phyloP scores from a whole-genome alignment of 2,113 vertebrate genomes.

The Fulmarus glacialis region DNA sequence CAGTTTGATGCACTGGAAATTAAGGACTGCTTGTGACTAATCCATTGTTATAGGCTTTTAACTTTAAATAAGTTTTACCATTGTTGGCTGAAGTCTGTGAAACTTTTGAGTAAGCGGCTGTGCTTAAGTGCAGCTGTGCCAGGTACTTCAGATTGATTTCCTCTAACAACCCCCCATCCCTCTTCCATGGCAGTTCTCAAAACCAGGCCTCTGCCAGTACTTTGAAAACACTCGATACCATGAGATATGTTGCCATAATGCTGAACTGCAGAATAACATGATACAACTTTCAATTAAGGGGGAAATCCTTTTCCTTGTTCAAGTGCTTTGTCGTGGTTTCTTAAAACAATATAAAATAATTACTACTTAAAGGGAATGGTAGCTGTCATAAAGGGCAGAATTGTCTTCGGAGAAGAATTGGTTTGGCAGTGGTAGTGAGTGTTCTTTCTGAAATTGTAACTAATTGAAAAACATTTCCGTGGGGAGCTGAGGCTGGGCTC shows the following conservation, averaged over 20 bases:
- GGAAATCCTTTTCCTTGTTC: conserved; percentile 47
- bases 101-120: background rate
- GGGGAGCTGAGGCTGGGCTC: background rate
- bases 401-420: conserved; percentile 3
- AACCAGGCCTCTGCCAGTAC: background rate
- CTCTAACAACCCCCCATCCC: background rate
- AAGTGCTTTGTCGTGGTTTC: background rate
- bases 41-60: background rate
- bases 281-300: background rate
- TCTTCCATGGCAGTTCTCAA: background rate
- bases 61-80: background rate
- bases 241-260: background rate
- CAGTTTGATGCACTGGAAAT: background rate
- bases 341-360: conserved; percentile 20
- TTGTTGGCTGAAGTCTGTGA: background rate
- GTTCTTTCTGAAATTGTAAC: background rate
- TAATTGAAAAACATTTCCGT: conserved; percentile 21
- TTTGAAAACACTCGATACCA: background rate
- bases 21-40: background rate
- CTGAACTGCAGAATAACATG: background rate
- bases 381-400: background rate
- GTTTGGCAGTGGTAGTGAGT: conserved; percentile 2
- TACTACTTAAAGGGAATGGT: background rate
- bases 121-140: background rate
- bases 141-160: background rate